Base-by-base conservation (phyloP, 30 jellyfish, hydroid and myxozoan species). In the Turritopsis dohrnii region DNA sequence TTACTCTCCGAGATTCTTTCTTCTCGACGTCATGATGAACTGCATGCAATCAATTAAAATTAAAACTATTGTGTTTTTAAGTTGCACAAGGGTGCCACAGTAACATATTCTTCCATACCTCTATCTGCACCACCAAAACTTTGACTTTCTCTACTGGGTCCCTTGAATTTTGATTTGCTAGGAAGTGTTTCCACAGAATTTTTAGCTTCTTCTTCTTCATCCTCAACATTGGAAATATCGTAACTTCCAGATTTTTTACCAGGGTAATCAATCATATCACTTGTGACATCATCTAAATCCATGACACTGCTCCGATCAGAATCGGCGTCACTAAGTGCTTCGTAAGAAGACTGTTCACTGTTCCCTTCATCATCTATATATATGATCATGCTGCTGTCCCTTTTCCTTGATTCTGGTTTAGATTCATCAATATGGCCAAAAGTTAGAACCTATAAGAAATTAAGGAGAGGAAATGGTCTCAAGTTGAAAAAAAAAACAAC, bases 311-410 rank as follows among this genome's bases (percentile, higher is more conserved):
- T 85, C 85, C 95, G 83, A 71, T 90, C 87, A 20, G 97, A 85
- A 25, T 87, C 97, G 60, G 93, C 92, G 29, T 90, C 97, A 0
- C 96, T 90, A 76, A 84, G 85, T 20, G 87, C 90, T 30, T 86
- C 88, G 7, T 53, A 79, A 65, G 79, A 90, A 29, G 52, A 75
- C 21, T 71, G 82, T 16, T 27, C 88, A 16, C 54, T 71, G 71
- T 81, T 88, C 65, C 69, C 89, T 54, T 21, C 83, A 16, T 22
- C 72, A 66, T 82, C 83, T 27, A 80, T 53, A 53, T 65, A 80
- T 28, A 80, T 80, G 1, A 80, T 52, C 87, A 80, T 80, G 7
- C 75, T 28, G n/a, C 65, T 21, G 28, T 69, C 87, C 21, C 21
- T 13, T 19, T 41, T 65, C 21, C 60, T 41, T 5, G 60, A 13